Evolutionary conservation across 2,113 vertebrate species (phyloP).

Genomic region (Cromileptes altivelis): DNA sequence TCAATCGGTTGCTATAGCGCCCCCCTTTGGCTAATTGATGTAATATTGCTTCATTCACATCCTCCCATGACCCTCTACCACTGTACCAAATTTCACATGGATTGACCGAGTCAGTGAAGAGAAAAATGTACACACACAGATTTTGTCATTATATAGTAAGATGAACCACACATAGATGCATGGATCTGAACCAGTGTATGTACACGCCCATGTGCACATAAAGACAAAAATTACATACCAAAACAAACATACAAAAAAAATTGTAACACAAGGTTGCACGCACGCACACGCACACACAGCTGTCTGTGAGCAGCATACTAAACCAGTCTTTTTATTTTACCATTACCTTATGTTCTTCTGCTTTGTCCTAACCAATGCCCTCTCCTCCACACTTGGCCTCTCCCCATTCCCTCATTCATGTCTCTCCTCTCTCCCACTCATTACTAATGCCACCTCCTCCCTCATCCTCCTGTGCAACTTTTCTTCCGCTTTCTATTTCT

Average conservation of each 20-base stretch:
- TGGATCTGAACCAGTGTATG: not conserved
- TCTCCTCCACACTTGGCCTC: conserved; percentile 10
- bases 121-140: no score
- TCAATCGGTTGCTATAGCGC: no score
- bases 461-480: not conserved
- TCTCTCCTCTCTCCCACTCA: not conserved
- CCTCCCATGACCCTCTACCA: no score
- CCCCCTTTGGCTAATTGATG: no score
- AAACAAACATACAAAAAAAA: not conserved
- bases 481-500: not conserved
- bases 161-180: not conserved
- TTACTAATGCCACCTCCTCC: not conserved
- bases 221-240: not conserved
- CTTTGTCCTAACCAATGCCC: conserved; percentile 17
- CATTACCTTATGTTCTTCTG: conserved; percentile 43
- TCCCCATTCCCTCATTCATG: not conserved
- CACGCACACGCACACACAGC: not conserved
- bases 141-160: no score
- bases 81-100: no score
- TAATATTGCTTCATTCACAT: no score
- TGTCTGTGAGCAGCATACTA: conserved; percentile 52
- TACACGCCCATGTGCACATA: not conserved
- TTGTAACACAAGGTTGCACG: no score
- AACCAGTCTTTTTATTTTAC: conserved; percentile 43
- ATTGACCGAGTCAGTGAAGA: no score